Conservation (phyloP, 2,888 invertebrate genomes). For the Bursaphelenchus okinawaensis region DNA sequence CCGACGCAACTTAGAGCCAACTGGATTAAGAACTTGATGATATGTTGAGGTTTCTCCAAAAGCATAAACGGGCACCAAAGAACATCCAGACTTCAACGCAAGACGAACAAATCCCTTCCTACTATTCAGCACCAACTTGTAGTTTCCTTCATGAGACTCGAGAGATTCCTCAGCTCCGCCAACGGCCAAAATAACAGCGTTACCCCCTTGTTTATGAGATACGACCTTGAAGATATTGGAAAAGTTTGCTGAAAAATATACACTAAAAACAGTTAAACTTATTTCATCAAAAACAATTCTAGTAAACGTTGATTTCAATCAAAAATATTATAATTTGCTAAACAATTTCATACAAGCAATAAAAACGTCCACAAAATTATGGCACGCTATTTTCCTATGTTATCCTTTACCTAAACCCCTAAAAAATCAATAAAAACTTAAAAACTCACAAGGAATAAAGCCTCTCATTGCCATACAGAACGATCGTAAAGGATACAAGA, state of each 20-base stretch:
- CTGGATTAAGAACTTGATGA: constrained; percentile 4
- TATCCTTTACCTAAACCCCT: constrained; percentile 42
- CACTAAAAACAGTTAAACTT: too few species aligned
- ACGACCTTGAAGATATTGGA: constrained; percentile 59
- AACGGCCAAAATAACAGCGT: constrained; percentile 71
- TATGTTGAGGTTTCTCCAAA: constrained; percentile 60
- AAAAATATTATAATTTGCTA: too few species aligned
- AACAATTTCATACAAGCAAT: too few species aligned
- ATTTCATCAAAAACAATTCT: too few species aligned
- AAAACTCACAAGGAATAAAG: constrained; percentile 64
- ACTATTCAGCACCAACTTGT: constrained; percentile 23
- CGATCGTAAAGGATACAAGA: constrained; percentile 67
- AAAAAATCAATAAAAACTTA: constrained; percentile 35
- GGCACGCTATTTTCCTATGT: too few species aligned
- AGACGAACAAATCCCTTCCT: not conserved
- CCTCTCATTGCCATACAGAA: not conserved
- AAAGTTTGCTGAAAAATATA: too few species aligned
- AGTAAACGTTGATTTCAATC: too few species aligned
- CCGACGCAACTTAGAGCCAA: not conserved
- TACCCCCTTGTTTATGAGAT: constrained; percentile 59
- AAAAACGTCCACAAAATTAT: too few species aligned
- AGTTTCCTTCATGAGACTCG: constrained; percentile 66
- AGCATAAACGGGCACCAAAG: constrained; percentile 59
- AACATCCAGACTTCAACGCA: constrained; percentile 41
- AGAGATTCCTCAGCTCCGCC: constrained; percentile 85